Base-by-base conservation (phyloP, 2,113 vertebrate genomes). In the Sterna hirundo region DNA sequence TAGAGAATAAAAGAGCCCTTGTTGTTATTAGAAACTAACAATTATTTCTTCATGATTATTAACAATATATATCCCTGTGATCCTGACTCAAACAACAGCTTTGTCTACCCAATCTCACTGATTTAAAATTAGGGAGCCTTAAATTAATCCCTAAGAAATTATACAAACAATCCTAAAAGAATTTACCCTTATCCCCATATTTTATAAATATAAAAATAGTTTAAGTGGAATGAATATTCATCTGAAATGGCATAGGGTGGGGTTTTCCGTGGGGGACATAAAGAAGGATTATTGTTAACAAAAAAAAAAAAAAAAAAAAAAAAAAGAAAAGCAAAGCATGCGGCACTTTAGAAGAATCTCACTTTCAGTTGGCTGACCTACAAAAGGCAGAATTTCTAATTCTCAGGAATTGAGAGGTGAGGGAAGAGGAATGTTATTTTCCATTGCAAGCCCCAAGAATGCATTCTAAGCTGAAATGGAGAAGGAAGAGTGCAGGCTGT, bases 381-480 rank as follows among this genome's bases (percentile, higher is more conserved):
- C 40, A 81, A 90, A 87, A 85, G 75, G 54, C 74, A 97, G 78
- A 58, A 85, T 90, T 83, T 89, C 72, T 78, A 60, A 70, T 78
- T 83, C 76, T 88, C 70, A 74, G 90, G 94, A 96, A 92, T 2
- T 75, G 66, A 96, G 88, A 92, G 62, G 81, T n/a, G 15, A 88
- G 23, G 38, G 18, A 23, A 91, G 7, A 91, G 6, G 47, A 88
- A 94, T 46, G 11, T 62, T 89, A 68, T 82, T 95, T 86, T 88
- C 85, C 62, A 88, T 66, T 89, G 84, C 64, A 86, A 96, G 61
- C 77, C 97, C 80, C 87, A 87, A 69, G 86, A 94, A 94, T 13
- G 57, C 60, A 95, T 96, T 96, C 68, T 74, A 96, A 95, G 54
- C 70, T 95, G 87, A 96, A 97, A 96, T 11, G 17, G 55, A 92